Base-by-base conservation (phyloP, 2,113 vertebrate species). In the Bungarus multicinctus region DNA sequence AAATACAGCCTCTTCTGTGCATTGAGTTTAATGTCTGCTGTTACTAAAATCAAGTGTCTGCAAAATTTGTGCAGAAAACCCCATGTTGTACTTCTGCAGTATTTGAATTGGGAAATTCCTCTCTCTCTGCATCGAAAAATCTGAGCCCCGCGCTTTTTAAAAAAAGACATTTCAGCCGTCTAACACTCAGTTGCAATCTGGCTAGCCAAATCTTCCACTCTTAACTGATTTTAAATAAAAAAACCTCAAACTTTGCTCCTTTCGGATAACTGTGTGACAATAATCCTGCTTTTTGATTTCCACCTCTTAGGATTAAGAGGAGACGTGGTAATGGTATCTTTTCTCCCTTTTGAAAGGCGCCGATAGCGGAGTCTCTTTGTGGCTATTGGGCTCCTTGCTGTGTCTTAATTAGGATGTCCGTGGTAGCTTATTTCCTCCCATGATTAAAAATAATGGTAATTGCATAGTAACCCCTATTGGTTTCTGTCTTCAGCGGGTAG, bases 381-480 rank as follows among this genome's bases (percentile, higher is more conserved):
- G 96, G 94, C 94, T 90, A 92, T 5, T 95, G 81, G 95, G 87
- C 90, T 14, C 5, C 53, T 58, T 96, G 94, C 95, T 94, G 91
- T 11, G 90, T 93, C 93, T 95, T 97, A 95, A 96, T 97, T 97
- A 95, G 92, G 74, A n/a, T 91, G 25, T 57, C 94, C 93, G 69
- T 91, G 96, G 58, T n/a, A 60, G 93, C 90, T 96, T 97, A 95
- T 91, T 94, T 94, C 96, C 93, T 20, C 90, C 94, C 94, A 96
- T 96, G 95, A 92, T 95, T 0, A 50, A 96, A 58, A 97, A 97
- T 94, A 96, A 90, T 95, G 93, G 93, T 96, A 95, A 97, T 97
- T 97, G 93, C 27, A 2, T 94, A 95, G 95, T 93, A 93, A 96
- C 94, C 91, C 34, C 39, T 52, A 9, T 95, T 92, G 94, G 95